phyloP scores from a whole-genome alignment of 2,797 vertebrate species.

The Lutjanus argentimaculatus region DNA sequence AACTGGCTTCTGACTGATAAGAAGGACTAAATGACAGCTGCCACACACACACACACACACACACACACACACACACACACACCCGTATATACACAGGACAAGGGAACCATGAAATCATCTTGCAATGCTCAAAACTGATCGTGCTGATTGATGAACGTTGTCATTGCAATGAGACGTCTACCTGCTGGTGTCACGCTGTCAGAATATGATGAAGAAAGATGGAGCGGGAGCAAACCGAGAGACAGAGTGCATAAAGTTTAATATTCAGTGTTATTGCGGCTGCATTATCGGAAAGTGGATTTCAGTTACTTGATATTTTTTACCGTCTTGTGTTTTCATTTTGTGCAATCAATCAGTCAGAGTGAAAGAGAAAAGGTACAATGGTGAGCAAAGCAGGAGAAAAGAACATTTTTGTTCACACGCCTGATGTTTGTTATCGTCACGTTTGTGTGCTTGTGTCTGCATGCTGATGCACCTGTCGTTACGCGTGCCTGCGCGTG shows the following conservation, averaged over 20 bases:
- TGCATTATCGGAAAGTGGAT: conserved; percentile 1
- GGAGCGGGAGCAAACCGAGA: background rate
- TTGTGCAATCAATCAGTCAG: conserved; percentile 18
- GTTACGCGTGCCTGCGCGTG: background rate
- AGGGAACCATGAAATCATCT: background rate
- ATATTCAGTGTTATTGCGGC: background rate
- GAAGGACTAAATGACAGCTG: background rate
- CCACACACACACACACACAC: background rate
- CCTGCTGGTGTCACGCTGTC: conserved; percentile 20
- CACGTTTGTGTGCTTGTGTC: background rate
- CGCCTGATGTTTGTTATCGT: background rate
- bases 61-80: background rate
- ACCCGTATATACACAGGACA: background rate
- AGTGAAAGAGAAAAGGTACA: too few species aligned
- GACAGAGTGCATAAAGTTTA: background rate
- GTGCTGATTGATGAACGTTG: conserved; percentile 12
- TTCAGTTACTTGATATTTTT: background rate
- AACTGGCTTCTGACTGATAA: background rate
- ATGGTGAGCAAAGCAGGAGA: background rate
- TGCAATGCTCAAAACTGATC: conserved; percentile 9
- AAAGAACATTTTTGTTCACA: background rate
- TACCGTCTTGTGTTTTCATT: conserved; percentile 6
- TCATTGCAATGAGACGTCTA: background rate
- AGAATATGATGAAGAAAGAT: background rate
- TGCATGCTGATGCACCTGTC: background rate